Conservation (phyloP, 30 jellyfish, hydroid and myxozoan genomes). For the Chrysaora quinquecirrha region DNA sequence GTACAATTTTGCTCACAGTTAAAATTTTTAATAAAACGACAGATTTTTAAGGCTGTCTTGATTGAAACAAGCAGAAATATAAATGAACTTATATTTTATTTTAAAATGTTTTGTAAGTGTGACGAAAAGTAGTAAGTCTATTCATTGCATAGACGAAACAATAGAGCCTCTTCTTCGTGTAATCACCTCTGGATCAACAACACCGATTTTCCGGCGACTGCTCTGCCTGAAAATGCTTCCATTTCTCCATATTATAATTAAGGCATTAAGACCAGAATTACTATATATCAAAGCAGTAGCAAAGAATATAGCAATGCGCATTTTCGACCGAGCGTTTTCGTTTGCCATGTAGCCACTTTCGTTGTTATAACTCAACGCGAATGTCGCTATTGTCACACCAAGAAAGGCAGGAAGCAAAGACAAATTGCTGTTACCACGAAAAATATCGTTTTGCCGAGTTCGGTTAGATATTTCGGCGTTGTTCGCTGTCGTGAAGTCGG, state of each 20-base stretch:
- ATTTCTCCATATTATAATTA: slow-evolving; percentile 27
- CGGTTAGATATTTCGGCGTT: slow-evolving; percentile 33
- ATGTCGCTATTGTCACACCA: slow-evolving; percentile 6
- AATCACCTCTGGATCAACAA: slow-evolving; percentile 10
- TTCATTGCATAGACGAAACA: too few species aligned
- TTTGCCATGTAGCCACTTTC: too few species aligned
- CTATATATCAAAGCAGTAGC: slow-evolving; percentile 45
- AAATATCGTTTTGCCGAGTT: slow-evolving; percentile 31
- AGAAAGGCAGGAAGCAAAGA: slow-evolving; percentile 44
- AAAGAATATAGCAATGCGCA: slow-evolving; percentile 27
- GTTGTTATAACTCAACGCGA: slow-evolving; percentile 4
- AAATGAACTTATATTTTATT: too few species aligned
- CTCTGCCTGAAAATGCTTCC: slow-evolving; percentile 23
- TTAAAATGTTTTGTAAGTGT: too few species aligned
- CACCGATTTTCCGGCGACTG: background rate
- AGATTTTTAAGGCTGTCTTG: too few species aligned
- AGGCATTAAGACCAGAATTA: slow-evolving; percentile 40
- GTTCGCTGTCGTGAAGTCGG: slow-evolving; percentile 2
- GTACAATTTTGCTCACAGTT: too few species aligned
- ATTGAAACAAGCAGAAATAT: too few species aligned
- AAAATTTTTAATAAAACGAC: too few species aligned
- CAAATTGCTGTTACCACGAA: slow-evolving; percentile 22
- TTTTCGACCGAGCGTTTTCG: background rate
- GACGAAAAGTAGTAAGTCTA: too few species aligned
- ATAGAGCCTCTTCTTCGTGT: background rate